These are phyloP conservation scores for Pseudomyrmex sp. DNA, from an alignment of 1,140 invertebrate species.

Conservation along the genomic window DNA sequence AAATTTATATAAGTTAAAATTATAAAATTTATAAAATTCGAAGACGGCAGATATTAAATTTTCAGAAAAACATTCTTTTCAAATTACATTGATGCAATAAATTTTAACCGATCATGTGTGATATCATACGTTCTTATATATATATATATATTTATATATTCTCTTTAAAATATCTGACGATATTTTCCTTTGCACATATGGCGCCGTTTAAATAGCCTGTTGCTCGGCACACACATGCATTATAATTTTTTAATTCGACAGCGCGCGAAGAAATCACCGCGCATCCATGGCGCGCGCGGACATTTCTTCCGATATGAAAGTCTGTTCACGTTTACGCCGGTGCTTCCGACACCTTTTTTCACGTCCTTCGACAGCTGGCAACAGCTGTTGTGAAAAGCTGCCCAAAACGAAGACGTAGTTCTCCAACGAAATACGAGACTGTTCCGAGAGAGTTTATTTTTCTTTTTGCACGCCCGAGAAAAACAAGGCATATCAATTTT, in stretches of 20 bases:
- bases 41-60: too few species aligned
- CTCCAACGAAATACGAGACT: slow-evolving; percentile 50
- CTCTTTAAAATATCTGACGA: too few species aligned
- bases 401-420: slow-evolving; percentile 65
- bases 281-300: slow-evolving; percentile 27
- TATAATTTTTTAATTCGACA: slow-evolving; percentile 65
- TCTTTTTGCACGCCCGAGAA: slow-evolving; percentile 42
- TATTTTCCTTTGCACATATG: neutral
- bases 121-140: too few species aligned
- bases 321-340: slow-evolving; percentile 72
- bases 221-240: slow-evolving; percentile 34
- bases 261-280: slow-evolving; percentile 5
- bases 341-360: slow-evolving; percentile 62
- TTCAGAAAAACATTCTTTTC: too few species aligned
- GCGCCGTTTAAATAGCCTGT: slow-evolving; percentile 45
- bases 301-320: slow-evolving; percentile 68
- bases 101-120: too few species aligned
- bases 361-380: slow-evolving; percentile 71
- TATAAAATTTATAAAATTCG: too few species aligned
- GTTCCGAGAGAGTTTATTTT: slow-evolving; percentile 55
- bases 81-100: too few species aligned
- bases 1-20: too few species aligned
- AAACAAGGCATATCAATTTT: slow-evolving; percentile 66
- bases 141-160: too few species aligned
- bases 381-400: slow-evolving; percentile 73